Conservation (phyloP, 2,113 vertebrate species). For the Paradoxurus hermaphroditus region DNA sequence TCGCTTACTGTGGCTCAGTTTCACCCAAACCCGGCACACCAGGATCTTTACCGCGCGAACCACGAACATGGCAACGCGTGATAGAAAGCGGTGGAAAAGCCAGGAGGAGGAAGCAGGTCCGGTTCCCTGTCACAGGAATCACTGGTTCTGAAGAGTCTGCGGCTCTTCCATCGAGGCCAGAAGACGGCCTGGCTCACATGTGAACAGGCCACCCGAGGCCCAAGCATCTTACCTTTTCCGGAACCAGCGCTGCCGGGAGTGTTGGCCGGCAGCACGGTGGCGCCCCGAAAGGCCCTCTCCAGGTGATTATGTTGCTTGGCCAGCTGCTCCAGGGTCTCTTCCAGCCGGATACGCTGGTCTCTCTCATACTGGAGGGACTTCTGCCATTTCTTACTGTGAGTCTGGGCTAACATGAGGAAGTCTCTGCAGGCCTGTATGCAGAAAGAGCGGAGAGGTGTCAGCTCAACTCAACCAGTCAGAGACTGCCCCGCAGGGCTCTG, state of each 20-base stretch:
- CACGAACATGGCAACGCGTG: not conserved
- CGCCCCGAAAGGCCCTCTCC: conserved; percentile 95
- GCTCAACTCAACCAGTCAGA: not conserved
- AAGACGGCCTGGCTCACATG: rapidly evolving
- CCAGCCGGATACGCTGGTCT: conserved; percentile 94
- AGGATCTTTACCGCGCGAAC: not conserved
- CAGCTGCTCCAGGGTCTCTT: conserved; percentile 96
- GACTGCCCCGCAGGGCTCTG: not conserved
- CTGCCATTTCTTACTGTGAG: conserved; percentile 96
- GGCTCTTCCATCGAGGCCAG: not conserved
- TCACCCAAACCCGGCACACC: not conserved
- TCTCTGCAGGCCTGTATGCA: conserved; percentile 90
- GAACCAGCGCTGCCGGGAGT: conserved; percentile 78
- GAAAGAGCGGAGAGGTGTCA: not conserved
- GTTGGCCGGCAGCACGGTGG: conserved; percentile 88
- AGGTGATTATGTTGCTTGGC: conserved; percentile 98
- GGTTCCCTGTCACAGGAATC: rapidly evolving
- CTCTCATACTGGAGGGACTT: conserved; percentile 94
- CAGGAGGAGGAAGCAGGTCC: not conserved
- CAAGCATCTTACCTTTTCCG: conserved; percentile 83
- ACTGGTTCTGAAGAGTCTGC: not conserved
- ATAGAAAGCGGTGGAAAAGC: not conserved
- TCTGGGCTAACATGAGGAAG: conserved; percentile 93
- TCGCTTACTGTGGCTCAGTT: not conserved
- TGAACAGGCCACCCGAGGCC: not conserved